Percentiles rank a stretch among this genome's conserved stretches.
Evolutionary conservation across 2,797 vertebrate species (phyloP).

Genomic region (Amazona finschi): DNA sequence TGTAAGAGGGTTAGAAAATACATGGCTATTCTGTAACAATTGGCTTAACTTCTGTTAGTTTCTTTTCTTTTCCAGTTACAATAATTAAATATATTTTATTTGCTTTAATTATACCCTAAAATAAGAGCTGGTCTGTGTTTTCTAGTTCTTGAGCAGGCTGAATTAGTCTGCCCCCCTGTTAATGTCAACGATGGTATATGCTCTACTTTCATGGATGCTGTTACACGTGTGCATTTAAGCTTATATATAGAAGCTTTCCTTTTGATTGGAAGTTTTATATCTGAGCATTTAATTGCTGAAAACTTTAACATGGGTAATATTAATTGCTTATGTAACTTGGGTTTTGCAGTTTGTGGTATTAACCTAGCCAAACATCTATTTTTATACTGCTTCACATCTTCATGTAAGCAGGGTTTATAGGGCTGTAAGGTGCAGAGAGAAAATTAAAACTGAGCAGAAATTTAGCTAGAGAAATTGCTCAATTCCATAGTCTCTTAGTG

Average conservation of each 20-base stretch:
- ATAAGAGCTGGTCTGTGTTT: background rate
- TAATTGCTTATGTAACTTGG: background rate
- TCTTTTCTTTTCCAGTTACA: constrained; percentile 3
- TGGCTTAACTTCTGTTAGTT: background rate
- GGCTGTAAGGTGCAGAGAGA: background rate
- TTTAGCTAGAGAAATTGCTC: background rate
- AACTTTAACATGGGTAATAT: background rate
- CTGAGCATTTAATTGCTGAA: background rate
- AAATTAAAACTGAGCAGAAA: background rate
- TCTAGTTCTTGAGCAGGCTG: background rate
- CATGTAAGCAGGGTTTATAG: background rate
- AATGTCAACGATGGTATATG: background rate
- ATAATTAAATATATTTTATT: background rate
- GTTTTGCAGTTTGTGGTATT: background rate
- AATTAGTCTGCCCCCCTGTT: background rate
- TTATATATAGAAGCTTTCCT: background rate
- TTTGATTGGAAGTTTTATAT: background rate
- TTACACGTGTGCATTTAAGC: background rate
- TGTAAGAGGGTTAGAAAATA: constrained; percentile 34
- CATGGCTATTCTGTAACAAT: background rate
- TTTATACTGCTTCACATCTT: background rate
- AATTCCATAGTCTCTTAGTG: background rate
- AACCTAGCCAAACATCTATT: background rate
- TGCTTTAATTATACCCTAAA: background rate
- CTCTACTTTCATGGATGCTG: background rate